phyloP scores from a whole-genome alignment of 2,113 vertebrate species.

The Sphaerodactylus townsendi region DNA sequence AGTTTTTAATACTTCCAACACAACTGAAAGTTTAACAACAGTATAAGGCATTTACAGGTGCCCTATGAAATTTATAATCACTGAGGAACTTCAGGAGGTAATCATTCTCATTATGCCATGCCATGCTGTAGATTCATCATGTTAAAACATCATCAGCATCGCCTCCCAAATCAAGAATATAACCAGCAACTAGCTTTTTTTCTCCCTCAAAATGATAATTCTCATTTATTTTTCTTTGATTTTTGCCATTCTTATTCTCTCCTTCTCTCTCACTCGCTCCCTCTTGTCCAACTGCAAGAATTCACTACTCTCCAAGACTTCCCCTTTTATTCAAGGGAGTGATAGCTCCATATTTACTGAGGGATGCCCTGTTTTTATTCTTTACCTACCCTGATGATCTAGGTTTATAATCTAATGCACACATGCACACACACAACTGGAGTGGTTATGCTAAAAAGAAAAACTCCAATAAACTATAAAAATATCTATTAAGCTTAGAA shows the following conservation, averaged over 20 bases:
- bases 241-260: not conserved
- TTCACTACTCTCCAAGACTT: not conserved
- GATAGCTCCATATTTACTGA: not conserved
- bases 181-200: not conserved
- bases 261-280: not conserved
- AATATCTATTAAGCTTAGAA: not conserved
- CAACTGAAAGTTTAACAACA: constrained; percentile 27
- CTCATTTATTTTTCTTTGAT: not conserved
- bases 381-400: too few species aligned
- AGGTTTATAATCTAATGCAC: too few species aligned
- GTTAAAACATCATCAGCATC: not conserved
- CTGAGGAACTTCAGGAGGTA: not conserved
- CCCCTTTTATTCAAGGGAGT: not conserved
- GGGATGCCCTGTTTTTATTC: too few species aligned
- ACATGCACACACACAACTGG: too few species aligned
- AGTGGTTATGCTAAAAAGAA: too few species aligned
- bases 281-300: not conserved
- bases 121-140: not conserved
- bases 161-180: not conserved
- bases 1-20: constrained; percentile 41
- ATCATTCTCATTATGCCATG: constrained; percentile 9
- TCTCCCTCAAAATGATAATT: not conserved
- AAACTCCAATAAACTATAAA: too few species aligned
- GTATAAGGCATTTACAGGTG: constrained; percentile 22
- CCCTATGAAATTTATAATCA: not conserved